Evolutionary conservation across 2,888 invertebrate species (phyloP).

Genomic region (Halictus ligatus): DNA sequence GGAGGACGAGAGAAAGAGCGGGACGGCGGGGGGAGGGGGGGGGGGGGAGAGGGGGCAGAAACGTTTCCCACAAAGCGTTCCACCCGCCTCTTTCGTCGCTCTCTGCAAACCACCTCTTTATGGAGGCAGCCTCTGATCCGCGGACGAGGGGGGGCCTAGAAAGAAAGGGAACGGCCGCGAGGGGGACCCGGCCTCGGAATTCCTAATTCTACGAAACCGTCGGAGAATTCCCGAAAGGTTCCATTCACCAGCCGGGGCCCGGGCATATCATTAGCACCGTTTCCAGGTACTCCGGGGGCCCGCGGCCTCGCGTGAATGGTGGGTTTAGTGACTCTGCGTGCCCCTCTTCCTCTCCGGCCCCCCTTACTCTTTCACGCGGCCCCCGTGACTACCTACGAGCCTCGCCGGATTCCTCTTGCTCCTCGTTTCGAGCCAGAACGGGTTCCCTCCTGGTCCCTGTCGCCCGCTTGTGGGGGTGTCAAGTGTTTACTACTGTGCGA

Average conservation of each 20-base stretch:
- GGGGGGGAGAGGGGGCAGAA: conserved; percentile 37
- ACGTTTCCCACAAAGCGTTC: conserved; percentile 73
- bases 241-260: conserved; percentile 79
- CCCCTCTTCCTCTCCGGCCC: conserved; percentile 12
- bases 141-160: conserved; percentile 43
- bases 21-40: not conserved
- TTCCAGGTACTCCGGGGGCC: conserved; percentile 79
- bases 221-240: conserved; percentile 84
- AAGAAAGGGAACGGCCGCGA: conserved; percentile 30
- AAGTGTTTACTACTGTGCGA: not conserved
- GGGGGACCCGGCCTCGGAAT: conserved; percentile 81
- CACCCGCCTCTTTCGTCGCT: conserved; percentile 62
- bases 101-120: conserved; percentile 69
- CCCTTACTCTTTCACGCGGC: conserved; percentile 20
- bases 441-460: not conserved
- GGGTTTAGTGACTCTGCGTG: conserved; percentile 72
- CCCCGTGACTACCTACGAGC: conserved; percentile 12
- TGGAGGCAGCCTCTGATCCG: conserved; percentile 66
- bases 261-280: conserved; percentile 83
- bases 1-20: not conserved
- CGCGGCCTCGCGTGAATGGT: conserved; percentile 79
- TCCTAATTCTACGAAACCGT: conserved; percentile 84
- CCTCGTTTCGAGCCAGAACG: not conserved
- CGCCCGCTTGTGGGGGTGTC: not conserved
- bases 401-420: not conserved